Evolutionary conservation across 2,888 invertebrate species (phyloP).

Genomic region (Lycaena phlaeas): DNA sequence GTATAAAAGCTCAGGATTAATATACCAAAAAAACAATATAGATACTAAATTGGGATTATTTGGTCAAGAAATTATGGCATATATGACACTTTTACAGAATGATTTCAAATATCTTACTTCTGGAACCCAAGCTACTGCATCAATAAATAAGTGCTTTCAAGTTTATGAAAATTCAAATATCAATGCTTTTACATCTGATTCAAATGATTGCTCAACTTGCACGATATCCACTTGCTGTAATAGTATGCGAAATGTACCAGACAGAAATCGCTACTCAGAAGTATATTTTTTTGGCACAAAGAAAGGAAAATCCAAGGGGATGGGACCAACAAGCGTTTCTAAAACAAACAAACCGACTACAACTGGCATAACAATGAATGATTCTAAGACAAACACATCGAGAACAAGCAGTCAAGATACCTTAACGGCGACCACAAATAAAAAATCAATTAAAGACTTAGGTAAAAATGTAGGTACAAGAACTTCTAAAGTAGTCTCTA

Average conservation of each 20-base stretch:
- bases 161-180: slow-evolving; percentile 20
- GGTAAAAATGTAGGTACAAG: too few relatives aligned
- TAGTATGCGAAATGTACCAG: slow-evolving; percentile 17
- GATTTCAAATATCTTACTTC: slow-evolving; percentile 28
- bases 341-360: slow-evolving; percentile 21
- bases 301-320: slow-evolving; percentile 36
- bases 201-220: slow-evolving; percentile 26
- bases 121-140: slow-evolving; percentile 59
- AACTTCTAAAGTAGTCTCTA: not conserved
- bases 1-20: not conserved
- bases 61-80: slow-evolving; percentile 34
- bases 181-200: slow-evolving; percentile 14
- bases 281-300: slow-evolving; percentile 48
- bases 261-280: slow-evolving; percentile 29
- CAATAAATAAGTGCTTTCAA: slow-evolving; percentile 60
- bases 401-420: slow-evolving; percentile 1
- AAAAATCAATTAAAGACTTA: too few relatives aligned
- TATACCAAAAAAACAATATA: not conserved
- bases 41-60: slow-evolving; percentile 18
- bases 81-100: slow-evolving; percentile 43
- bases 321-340: slow-evolving; percentile 32
- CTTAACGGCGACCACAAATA: too few relatives aligned
- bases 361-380: slow-evolving; percentile 17
- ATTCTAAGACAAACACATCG: slow-evolving; percentile 10
- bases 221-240: slow-evolving; percentile 22